These are phyloP conservation scores for Sebastes umbrosus DNA, from an alignment of 2,797 vertebrate species.

Conservation along the genomic window DNA sequence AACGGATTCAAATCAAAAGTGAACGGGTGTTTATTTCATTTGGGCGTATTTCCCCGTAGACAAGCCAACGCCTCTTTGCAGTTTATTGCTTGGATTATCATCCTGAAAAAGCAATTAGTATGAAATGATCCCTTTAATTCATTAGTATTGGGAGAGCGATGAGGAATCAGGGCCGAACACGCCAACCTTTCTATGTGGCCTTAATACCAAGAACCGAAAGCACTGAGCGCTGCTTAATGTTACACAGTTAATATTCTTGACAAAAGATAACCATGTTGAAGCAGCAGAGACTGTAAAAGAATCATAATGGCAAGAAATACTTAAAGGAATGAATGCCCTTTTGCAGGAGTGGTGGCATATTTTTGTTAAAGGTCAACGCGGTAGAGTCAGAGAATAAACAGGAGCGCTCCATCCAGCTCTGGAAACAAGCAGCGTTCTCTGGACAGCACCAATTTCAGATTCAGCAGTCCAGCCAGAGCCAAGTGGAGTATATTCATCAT, in stretches of 20 bases:
- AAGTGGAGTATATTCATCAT: constrained; percentile 84
- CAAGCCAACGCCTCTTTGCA: constrained; percentile 43
- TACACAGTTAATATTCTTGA: constrained; percentile 40
- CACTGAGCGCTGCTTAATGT: constrained; percentile 28
- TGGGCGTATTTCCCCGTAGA: constrained; percentile 74
- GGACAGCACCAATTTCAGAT: constrained; percentile 68
- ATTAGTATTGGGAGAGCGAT: constrained; percentile 25
- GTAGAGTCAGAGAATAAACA: constrained; percentile 45
- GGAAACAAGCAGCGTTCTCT: constrained; percentile 43
- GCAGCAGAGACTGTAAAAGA: constrained; percentile 40
- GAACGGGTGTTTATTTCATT: constrained; percentile 76
- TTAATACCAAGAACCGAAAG: constrained; percentile 29
- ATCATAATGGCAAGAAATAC: constrained; percentile 54
- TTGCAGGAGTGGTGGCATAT: constrained; percentile 48
- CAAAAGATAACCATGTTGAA: constrained; percentile 37
- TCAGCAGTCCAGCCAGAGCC: constrained; percentile 73
- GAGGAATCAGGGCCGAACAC: constrained; percentile 30
- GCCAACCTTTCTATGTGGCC: constrained; percentile 28
- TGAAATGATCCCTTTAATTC: constrained; percentile 62
- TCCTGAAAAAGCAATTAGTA: constrained; percentile 74
- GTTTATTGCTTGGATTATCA: constrained; percentile 71
- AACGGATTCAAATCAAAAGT: constrained; percentile 70
- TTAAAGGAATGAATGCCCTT: constrained; percentile 59
- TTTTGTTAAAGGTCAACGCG: constrained; percentile 63
- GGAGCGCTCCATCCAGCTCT: constrained; percentile 39